phyloP scores from a whole-genome alignment of 2,113 vertebrate species.

The Glaucidium brasilianum region DNA sequence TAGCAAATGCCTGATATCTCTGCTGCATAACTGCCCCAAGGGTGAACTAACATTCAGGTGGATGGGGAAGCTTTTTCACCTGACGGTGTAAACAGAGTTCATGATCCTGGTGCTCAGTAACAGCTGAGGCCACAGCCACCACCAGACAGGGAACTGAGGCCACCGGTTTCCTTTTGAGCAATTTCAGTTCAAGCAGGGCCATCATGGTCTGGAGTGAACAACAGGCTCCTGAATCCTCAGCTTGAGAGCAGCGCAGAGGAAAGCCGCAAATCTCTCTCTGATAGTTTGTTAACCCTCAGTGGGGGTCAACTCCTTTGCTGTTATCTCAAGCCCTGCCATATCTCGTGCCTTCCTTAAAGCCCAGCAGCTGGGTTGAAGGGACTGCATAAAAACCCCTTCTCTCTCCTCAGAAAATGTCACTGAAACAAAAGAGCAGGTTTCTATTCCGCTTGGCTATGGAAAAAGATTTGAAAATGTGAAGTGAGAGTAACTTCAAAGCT shows the following conservation, averaged over 20 bases:
- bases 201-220: not conserved
- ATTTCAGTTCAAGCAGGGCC: not conserved
- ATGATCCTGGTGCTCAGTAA: not conserved
- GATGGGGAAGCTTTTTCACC: not conserved
- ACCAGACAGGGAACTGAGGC: not conserved
- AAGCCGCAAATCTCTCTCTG: not conserved
- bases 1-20: too few species aligned
- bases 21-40: not conserved
- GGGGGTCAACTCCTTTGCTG: not conserved
- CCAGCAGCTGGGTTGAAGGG: not conserved
- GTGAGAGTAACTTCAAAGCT: not conserved
- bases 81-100: accelerated
- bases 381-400: not conserved
- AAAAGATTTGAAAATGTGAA: slow-evolving; percentile 6
- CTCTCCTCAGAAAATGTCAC: not conserved
- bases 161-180: not conserved
- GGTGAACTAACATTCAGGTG: too few species aligned
- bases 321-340: not conserved
- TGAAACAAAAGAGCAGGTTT: not conserved
- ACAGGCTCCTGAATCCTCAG: not conserved
- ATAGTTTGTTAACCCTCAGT: not conserved
- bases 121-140: not conserved
- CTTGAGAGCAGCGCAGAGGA: not conserved
- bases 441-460: not conserved
- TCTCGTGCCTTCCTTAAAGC: not conserved